phyloP scores from a whole-genome alignment of 2,113 vertebrate species.

The Megaceryle maxima region DNA sequence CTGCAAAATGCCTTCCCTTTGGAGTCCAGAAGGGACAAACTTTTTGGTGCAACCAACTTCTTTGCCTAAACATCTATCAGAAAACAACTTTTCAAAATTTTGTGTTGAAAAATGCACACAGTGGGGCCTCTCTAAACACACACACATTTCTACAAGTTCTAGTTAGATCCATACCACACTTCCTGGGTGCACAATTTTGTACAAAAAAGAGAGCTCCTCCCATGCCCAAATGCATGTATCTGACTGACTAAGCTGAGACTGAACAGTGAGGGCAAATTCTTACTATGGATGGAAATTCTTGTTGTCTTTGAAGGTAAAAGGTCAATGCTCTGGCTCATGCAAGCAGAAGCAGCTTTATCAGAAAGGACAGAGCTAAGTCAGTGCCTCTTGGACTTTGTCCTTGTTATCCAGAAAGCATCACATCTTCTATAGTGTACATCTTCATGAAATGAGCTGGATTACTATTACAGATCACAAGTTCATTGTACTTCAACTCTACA shows the following conservation, averaged over 20 bases:
- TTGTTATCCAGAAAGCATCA: neutral
- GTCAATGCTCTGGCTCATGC: neutral
- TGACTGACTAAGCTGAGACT: neutral
- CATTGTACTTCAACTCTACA: neutral
- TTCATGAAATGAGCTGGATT: fast-evolving
- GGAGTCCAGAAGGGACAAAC: neutral
- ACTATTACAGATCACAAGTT: neutral
- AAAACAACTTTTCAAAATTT: neutral
- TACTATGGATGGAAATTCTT: neutral
- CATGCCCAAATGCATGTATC: neutral
- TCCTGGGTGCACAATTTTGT: neutral
- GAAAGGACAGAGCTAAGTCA: neutral
- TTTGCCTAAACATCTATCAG: neutral
- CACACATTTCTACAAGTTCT: neutral
- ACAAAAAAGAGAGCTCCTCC: neutral
- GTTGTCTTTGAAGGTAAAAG: neutral
- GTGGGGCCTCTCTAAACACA: neutral
- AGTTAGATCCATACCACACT: neutral
- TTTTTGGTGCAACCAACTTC: neutral
- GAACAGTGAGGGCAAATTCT: neutral
- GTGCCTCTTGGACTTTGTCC: neutral
- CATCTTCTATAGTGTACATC: neutral
- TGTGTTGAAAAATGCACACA: neutral
- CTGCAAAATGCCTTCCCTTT: neutral
- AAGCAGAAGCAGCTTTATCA: neutral